These are phyloP conservation scores for Chamaetylas fuelleborni DNA, from an alignment of 2,113 vertebrate genomes.

Conservation along the genomic window DNA sequence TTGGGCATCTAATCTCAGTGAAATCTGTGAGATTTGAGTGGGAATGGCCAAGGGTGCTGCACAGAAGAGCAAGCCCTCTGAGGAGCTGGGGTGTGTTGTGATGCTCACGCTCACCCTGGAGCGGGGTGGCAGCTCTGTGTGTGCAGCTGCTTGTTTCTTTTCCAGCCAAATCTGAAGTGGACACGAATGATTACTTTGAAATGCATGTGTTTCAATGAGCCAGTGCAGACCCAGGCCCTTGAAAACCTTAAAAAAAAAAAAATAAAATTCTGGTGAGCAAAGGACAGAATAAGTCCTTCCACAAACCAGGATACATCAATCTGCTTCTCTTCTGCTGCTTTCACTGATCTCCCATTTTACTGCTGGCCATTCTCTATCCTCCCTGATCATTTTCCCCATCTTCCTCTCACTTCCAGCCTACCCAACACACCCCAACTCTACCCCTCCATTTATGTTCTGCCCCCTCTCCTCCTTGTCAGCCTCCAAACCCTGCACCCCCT, in stretches of 20 bases:
- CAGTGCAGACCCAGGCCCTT: not conserved
- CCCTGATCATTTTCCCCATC: not conserved
- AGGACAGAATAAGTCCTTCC: not conserved
- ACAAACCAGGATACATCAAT: fast-evolving
- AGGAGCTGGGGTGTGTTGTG: not conserved
- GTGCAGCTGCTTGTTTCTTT: not conserved
- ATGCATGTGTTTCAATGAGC: not conserved
- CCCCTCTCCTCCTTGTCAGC: not conserved
- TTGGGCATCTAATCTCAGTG: not conserved
- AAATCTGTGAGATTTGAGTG: not conserved
- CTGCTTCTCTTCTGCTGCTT: not conserved
- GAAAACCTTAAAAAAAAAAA: not conserved
- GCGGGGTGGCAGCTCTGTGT: not conserved
- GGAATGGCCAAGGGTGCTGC: not conserved
- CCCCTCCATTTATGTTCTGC: fast-evolving
- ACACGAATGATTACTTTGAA: not conserved
- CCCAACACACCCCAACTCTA: not conserved
- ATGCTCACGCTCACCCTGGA: fast-evolving
- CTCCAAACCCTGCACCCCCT: not conserved
- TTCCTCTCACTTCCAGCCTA: not conserved
- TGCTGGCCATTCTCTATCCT: not conserved
- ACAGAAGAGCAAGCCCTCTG: not conserved
- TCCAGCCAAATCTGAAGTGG: not conserved
- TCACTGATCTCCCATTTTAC: not conserved
- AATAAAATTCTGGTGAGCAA: not conserved